Conservation (phyloP, 1,140 invertebrate genomes). For the Pemphigus obesinymphae region DNA sequence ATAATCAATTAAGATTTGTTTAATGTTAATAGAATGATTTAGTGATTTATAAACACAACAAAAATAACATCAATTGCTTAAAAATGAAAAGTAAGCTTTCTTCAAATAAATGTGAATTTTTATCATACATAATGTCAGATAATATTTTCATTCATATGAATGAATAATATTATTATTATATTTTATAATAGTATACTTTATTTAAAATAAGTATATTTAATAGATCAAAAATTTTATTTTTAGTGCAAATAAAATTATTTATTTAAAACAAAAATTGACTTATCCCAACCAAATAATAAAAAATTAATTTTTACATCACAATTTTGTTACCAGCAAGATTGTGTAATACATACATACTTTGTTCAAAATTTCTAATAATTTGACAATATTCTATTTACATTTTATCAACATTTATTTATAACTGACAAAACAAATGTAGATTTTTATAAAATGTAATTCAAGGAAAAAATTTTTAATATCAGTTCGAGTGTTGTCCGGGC, state of each 20-base stretch:
- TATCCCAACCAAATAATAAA: neutral
- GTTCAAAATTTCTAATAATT: slow-evolving; percentile 31
- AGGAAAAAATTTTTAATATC: slow-evolving; percentile 1
- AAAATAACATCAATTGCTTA: too few species aligned
- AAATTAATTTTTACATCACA: slow-evolving; percentile 29
- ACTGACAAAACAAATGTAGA: neutral
- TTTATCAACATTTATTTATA: neutral
- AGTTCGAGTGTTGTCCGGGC: slow-evolving; percentile 64
- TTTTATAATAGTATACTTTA: neutral
- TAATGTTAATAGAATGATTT: too few species aligned
- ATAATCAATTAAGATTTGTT: too few species aligned
- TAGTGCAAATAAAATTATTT: slow-evolving; percentile 23
- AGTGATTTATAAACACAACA: too few species aligned
- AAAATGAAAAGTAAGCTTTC: too few species aligned
- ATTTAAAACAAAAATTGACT: slow-evolving; percentile 33
- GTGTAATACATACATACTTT: slow-evolving; percentile 6
- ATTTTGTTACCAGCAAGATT: neutral
- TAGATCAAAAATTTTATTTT: neutral
- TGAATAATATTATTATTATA: neutral
- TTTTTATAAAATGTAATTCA: slow-evolving; percentile 4
- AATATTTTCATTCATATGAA: too few species aligned
- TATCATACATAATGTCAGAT: neutral
- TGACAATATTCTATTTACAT: slow-evolving; percentile 24
- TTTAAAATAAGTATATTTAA: neutral
- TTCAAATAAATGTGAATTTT: neutral